These are phyloP conservation scores for Pseudomyrmex sp. DNA, from an alignment of 1,140 invertebrate genomes.

Conservation along the genomic window DNA sequence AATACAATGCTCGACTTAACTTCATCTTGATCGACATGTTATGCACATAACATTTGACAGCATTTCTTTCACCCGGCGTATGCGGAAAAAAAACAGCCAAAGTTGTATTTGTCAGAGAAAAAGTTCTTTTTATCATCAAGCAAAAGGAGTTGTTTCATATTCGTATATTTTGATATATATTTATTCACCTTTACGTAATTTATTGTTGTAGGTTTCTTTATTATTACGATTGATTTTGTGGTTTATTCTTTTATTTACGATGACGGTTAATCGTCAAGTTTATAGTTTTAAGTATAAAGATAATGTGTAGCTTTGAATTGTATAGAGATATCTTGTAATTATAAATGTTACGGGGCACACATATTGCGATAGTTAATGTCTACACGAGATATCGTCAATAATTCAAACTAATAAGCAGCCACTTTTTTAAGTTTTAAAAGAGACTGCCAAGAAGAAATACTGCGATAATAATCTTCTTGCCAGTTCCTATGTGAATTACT, in stretches of 20 bases:
- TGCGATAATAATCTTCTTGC: conserved; percentile 68
- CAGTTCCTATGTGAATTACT: conserved; percentile 63
- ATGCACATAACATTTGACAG: conserved; percentile 71
- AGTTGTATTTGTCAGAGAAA: conserved; percentile 77
- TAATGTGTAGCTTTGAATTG: conserved; percentile 61
- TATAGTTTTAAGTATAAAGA: conserved; percentile 64
- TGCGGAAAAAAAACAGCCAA: conserved; percentile 75
- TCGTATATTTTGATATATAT: conserved; percentile 83
- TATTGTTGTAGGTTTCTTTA: conserved; percentile 82
- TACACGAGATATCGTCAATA: conserved; percentile 63
- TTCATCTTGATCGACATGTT: conserved; percentile 82
- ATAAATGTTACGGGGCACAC: conserved; percentile 65
- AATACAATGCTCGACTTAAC: conserved; percentile 79
- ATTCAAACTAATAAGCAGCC: conserved; percentile 64
- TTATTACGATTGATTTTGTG: conserved; percentile 64
- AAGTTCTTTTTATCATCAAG: conserved; percentile 74
- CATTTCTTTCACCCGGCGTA: conserved; percentile 76
- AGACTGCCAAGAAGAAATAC: conserved; percentile 58
- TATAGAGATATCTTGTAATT: conserved; percentile 75
- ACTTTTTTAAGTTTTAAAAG: conserved; percentile 30
- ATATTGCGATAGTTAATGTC: conserved; percentile 70
- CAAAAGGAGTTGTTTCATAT: conserved; percentile 80
- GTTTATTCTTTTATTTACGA: conserved; percentile 63
- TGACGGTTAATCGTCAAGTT: conserved; percentile 51
- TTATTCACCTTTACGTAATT: conserved; percentile 82